These are phyloP conservation scores for Xyliphius kryptos DNA, from an alignment of 2,113 vertebrate genomes.

Conservation along the genomic window DNA sequence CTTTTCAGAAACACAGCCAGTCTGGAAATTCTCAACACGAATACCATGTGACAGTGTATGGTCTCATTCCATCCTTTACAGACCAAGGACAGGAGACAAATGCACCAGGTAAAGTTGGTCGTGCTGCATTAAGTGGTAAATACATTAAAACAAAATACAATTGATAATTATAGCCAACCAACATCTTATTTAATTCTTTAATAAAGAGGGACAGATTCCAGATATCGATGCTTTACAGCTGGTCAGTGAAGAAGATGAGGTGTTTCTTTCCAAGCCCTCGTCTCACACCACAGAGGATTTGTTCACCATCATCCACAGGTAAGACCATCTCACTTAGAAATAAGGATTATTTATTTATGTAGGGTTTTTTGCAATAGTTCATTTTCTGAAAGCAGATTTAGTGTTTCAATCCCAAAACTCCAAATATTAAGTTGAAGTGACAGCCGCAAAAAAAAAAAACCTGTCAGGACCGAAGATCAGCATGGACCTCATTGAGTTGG, in stretches of 20 bases:
- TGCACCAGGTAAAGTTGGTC: conserved; percentile 5
- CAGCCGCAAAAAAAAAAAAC: too few species aligned
- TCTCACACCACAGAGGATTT: conserved; percentile 76
- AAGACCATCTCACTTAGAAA: too few species aligned
- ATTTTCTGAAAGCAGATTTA: too few species aligned
- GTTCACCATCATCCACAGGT: conserved; percentile 85
- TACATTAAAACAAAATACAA: too few species aligned
- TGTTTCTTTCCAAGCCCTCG: conserved; percentile 60
- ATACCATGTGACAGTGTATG: conserved; percentile 39
- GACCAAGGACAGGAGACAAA: conserved; percentile 6
- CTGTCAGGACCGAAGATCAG: too few species aligned
- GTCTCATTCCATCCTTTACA: conserved; percentile 29
- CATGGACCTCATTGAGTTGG: too few species aligned
- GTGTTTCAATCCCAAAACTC: too few species aligned
- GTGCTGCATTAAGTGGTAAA: too few species aligned
- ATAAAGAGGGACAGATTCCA: conserved; percentile 46
- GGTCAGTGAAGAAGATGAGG: conserved; percentile 75
- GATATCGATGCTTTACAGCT: conserved; percentile 60
- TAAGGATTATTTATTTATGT: too few species aligned
- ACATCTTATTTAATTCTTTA: conserved; percentile 38
- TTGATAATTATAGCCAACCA: too few species aligned
- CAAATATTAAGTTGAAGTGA: too few species aligned
- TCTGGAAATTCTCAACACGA: conserved; percentile 24
- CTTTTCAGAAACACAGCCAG: background rate
- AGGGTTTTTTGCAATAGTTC: too few species aligned